phyloP scores from a whole-genome alignment of 2,888 invertebrate species.

The Macaria liturata region DNA sequence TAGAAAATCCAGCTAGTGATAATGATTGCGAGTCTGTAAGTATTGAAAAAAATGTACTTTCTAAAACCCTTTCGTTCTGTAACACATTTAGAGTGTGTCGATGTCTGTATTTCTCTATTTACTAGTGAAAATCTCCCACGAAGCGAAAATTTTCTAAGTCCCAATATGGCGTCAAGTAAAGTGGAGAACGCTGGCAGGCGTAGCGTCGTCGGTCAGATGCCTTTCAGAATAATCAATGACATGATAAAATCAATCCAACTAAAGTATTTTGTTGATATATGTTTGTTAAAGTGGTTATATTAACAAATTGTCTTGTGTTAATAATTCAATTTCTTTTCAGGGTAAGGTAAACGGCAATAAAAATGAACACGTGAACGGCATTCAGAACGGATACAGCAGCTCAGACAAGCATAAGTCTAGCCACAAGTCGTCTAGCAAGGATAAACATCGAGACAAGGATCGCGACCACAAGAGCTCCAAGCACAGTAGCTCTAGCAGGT shows the following conservation, averaged over 20 bases:
- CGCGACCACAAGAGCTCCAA: slow-evolving; percentile 83
- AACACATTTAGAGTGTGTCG: slow-evolving; percentile 31
- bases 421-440: slow-evolving; percentile 87
- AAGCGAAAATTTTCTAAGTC: slow-evolving; percentile 87
- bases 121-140: slow-evolving; percentile 77
- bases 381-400: slow-evolving; percentile 89
- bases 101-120: slow-evolving; percentile 53
- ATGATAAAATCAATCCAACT: neutral
- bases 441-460: slow-evolving; percentile 87
- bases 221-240: slow-evolving; percentile 32
- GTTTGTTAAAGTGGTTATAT: no score
- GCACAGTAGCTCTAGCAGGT: slow-evolving; percentile 78
- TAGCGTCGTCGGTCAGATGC: slow-evolving; percentile 59
- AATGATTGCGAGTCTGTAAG: slow-evolving; percentile 85
- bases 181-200: slow-evolving; percentile 76
- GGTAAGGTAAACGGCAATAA: slow-evolving; percentile 81
- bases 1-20: slow-evolving; percentile 84
- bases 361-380: slow-evolving; percentile 88
- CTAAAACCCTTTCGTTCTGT: slow-evolving; percentile 35
- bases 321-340: slow-evolving; percentile 44
- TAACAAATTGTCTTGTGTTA: slow-evolving; percentile 13
- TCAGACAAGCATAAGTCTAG: slow-evolving; percentile 83
- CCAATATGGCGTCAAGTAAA: slow-evolving; percentile 94
- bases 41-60: slow-evolving; percentile 56
- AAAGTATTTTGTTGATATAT: no score